Evolutionary conservation across 2,113 vertebrate species (phyloP), one percentile per base, ranked within the genome.

Genomic region (Vidua chalybeata): DNA sequence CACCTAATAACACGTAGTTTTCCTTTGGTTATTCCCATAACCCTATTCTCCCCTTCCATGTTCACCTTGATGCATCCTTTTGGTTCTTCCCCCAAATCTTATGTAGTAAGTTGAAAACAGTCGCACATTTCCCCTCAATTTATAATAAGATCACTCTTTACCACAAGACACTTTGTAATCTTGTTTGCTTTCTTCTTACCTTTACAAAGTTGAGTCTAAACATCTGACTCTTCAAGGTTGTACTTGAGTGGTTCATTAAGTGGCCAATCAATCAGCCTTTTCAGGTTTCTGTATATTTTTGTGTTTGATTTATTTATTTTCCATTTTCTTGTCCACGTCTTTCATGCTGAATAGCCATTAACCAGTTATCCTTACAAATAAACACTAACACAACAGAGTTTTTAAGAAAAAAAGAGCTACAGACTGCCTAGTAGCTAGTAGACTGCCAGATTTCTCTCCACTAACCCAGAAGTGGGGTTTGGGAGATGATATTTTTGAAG

Each of bases 391-490:
- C 5, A 81, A 62, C 3, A 45, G 16, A 62, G 9, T 51, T 23
- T 58, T 73, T 41, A 35, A 27, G n/a, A 62, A 83, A 83, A 74
- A 87, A 45, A 39, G 26, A 66, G 43, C 28, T 87, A 49, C 18
- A 49, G 48, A 11, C 13, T 62, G 8, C 23, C 17, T 6, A 58
- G 26, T 43, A 45, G 55, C 12, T 33, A 69, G 15, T 23, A 62
- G 73, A 28, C 33, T 46, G 33, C 33, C n/a, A 69, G 54, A 71
- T 71, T 86, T 80, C 63, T 86, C 45, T 72, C 48, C 46, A 5
- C 20, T 86, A 73, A 54, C 28, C 4, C 15, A 80, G 67, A 62
- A 21, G 4, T 0, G 0, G 39, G 39, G 8, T 63, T 39, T 84
- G 17, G 22, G 43, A 81, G 26, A 37, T 12, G 3, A 21, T 22